Percentiles rank a stretch among this genome's conserved stretches.
Conservation (phyloP, 2,113 vertebrate genomes). For the Tauraco erythrolophus region DNA sequence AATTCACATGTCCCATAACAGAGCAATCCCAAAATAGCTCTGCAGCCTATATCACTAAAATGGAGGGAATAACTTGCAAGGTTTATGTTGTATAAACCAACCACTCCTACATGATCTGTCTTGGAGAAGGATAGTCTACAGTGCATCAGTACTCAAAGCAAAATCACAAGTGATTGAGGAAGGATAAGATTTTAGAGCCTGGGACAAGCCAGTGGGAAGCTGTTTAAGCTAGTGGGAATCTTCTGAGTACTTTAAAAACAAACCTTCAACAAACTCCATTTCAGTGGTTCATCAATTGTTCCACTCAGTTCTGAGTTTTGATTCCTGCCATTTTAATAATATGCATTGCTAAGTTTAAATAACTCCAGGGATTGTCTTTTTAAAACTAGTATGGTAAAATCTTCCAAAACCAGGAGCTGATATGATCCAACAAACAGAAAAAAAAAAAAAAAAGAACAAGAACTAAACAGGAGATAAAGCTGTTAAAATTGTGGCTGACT, state of each 20-base stretch:
- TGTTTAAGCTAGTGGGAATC: neutral
- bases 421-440: neutral
- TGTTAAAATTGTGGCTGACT: neutral
- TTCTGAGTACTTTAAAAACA: neutral
- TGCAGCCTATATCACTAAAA: neutral
- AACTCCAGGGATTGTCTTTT: neutral
- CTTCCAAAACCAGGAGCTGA: neutral
- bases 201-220: neutral
- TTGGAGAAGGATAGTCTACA: neutral
- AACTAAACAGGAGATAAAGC: neutral
- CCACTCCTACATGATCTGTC: neutral
- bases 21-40: neutral
- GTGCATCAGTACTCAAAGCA: neutral
- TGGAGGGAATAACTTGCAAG: neutral
- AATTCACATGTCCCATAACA: neutral
- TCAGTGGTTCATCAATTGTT: neutral
- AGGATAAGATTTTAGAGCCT: neutral
- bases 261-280: neutral
- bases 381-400: neutral
- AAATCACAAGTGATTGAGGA: neutral
- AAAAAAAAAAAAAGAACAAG: neutral
- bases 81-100: neutral
- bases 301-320: neutral
- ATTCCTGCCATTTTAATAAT: neutral
- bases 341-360: neutral